These are phyloP conservation scores for Drosophila repleta DNA, from an alignment of 1,140 invertebrate genomes.

Conservation along the genomic window DNA sequence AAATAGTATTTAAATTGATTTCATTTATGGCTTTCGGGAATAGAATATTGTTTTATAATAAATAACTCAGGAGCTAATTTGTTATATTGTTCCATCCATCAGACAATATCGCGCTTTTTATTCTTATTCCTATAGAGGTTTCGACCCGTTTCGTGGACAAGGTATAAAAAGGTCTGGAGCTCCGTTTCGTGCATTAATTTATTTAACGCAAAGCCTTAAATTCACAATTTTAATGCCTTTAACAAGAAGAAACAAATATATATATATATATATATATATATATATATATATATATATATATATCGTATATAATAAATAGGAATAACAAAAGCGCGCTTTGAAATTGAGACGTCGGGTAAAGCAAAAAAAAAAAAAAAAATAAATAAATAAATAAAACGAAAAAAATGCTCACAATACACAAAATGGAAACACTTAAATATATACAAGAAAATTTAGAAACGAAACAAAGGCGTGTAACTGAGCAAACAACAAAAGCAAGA, in stretches of 20 bases:
- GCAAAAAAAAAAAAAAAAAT: conserved; percentile 55
- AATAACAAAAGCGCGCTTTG: conserved; percentile 66
- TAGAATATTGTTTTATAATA: too few relatives aligned
- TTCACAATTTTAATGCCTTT: conserved; percentile 76
- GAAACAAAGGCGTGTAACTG: conserved; percentile 74
- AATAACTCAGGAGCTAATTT: too few relatives aligned
- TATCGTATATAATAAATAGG: conserved; percentile 19
- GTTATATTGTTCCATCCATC: too few relatives aligned
- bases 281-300: background rate
- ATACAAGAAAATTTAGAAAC: conserved; percentile 72
- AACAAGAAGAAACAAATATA: conserved; percentile 21
- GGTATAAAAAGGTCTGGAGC: conserved; percentile 34
- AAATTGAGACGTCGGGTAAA: conserved; percentile 65
- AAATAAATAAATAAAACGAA: conserved; percentile 33
- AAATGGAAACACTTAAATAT: conserved; percentile 65
- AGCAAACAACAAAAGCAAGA: conserved; percentile 15
- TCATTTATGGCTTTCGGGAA: too few relatives aligned
- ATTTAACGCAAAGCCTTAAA: conserved; percentile 75
- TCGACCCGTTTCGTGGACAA: conserved; percentile 9
- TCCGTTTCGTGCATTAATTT: conserved; percentile 74
- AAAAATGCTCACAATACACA: conserved; percentile 53
- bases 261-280: conserved; percentile 7
- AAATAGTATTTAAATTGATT: too few relatives aligned
- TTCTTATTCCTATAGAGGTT: too few relatives aligned
- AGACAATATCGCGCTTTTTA: background rate